These are phyloP conservation scores for roundworm (Caenorhabditis elegans) DNA, from an alignment of 1,140 invertebrate genomes.

Conservation along the genomic window DNA sequence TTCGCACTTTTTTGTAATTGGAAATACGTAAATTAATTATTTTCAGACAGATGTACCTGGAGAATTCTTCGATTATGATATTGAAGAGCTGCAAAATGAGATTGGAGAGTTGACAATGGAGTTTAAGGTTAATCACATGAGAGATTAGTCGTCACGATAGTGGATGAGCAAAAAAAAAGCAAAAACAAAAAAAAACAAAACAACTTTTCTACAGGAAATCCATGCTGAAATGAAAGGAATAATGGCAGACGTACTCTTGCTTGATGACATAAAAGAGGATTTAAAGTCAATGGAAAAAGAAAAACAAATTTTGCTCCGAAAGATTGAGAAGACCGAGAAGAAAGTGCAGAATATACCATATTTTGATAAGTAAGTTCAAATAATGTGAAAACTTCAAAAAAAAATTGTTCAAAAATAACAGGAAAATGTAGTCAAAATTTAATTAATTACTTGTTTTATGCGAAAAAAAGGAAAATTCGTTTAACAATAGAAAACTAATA, in stretches of 20 bases:
- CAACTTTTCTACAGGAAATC: neutral
- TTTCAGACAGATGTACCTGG: constrained; percentile 36
- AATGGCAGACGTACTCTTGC: neutral
- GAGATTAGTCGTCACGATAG: neutral
- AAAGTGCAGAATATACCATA: constrained; percentile 36
- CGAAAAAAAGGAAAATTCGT: too few species aligned
- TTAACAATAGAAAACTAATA: too few species aligned
- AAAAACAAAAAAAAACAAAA: neutral
- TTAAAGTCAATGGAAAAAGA: constrained; percentile 41
- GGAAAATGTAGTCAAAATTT: too few species aligned
- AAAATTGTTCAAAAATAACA: too few species aligned
- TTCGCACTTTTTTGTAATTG: too few species aligned
- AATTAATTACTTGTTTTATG: too few species aligned
- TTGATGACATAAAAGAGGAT: constrained; percentile 37
- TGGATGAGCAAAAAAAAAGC: neutral
- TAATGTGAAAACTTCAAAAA: too few species aligned
- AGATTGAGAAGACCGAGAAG: constrained; percentile 34
- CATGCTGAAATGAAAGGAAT: neutral
- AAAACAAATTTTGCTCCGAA: constrained; percentile 24
- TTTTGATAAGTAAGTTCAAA: constrained; percentile 2
- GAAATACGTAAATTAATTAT: too few species aligned
- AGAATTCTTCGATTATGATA: constrained; percentile 34
- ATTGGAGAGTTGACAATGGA: neutral
- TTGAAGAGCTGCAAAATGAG: constrained; percentile 37
- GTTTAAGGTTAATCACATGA: constrained; percentile 31